Evolutionary conservation across 1,140 invertebrate genomes (phyloP).

Genomic region (Drosophila seguyi): DNA sequence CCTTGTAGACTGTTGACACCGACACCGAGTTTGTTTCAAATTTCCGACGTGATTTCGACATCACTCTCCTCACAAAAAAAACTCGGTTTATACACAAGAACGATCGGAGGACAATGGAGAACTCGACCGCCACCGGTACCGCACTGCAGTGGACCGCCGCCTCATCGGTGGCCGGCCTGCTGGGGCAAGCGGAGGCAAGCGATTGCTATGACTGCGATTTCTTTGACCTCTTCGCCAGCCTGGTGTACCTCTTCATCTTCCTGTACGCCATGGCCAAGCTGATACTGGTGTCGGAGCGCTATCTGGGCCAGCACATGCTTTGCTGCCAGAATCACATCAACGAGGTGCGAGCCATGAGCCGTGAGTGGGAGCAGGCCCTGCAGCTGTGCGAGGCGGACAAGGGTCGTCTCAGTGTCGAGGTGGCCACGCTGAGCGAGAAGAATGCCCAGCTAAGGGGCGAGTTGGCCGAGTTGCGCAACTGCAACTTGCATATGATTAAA

Average conservation of each 20-base stretch:
- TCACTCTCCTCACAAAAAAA: slow-evolving; percentile 1
- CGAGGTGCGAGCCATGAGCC: slow-evolving; percentile 37
- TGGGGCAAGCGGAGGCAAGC: not conserved
- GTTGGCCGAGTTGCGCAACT: slow-evolving; percentile 55
- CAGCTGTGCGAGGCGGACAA: slow-evolving; percentile 50
- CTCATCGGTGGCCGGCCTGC: not conserved
- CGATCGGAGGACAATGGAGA: slow-evolving; percentile 3
- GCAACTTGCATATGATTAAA: slow-evolving; percentile 55
- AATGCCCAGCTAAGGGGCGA: slow-evolving; percentile 43
- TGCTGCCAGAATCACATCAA: slow-evolving; percentile 4
- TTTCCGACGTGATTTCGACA: slow-evolving; percentile 1
- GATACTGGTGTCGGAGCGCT: slow-evolving; percentile 48
- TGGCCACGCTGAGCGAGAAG: slow-evolving; percentile 37
- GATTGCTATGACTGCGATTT: slow-evolving; percentile 1
- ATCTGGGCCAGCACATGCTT: slow-evolving; percentile 43
- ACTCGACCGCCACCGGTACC: slow-evolving; percentile 5
- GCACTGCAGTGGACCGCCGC: slow-evolving; percentile 25
- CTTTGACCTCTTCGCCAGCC: slow-evolving; percentile 40
- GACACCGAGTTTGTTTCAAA: not conserved
- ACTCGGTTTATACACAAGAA: not conserved
- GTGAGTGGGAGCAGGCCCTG: slow-evolving; percentile 59
- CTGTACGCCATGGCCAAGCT: slow-evolving; percentile 55
- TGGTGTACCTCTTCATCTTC: slow-evolving; percentile 55
- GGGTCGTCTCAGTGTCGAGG: slow-evolving; percentile 18
- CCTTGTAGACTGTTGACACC: slow-evolving; percentile 1